Evolutionary conservation across 2,113 vertebrate genomes (phyloP).

Genomic region (Haliaeetus leucogaster): DNA sequence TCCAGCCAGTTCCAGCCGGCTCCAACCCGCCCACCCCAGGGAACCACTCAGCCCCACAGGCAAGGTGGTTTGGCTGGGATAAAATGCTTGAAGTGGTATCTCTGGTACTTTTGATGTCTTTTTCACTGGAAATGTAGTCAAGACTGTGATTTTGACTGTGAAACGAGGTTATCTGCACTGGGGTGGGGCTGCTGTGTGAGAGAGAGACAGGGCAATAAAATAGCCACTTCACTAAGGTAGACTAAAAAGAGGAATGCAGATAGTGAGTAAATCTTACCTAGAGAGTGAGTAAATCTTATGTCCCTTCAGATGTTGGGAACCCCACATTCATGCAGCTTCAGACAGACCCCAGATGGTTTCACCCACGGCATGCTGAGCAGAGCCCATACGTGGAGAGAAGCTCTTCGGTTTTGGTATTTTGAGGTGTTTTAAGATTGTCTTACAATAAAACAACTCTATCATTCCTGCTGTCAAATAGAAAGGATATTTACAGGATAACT

Average conservation of each 20-base stretch:
- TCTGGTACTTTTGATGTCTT: neutral
- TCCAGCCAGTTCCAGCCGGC: neutral
- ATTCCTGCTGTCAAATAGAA: neutral
- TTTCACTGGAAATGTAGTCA: neutral
- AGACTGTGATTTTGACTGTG: neutral
- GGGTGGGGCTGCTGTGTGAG: neutral
- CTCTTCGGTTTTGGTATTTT: neutral
- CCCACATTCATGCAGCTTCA: neutral
- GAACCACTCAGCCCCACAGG: fast-evolving
- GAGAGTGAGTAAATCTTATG: neutral
- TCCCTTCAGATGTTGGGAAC: neutral
- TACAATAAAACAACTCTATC: neutral
- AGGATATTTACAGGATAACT: neutral
- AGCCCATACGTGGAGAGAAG: neutral
- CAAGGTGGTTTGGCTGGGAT: neutral
- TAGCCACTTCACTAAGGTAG: neutral
- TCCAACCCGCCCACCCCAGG: fast-evolving
- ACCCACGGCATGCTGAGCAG: neutral
- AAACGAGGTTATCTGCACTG: neutral
- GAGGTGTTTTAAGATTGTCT: neutral
- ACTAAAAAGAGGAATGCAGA: neutral
- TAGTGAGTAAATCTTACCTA: neutral
- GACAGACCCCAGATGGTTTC: neutral
- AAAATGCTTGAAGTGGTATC: neutral
- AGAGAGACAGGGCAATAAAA: neutral